Evolutionary conservation across 2,888 invertebrate species (phyloP), one percentile per base, ranked within the genome.

Genomic region (Drosophila koepferae): DNA sequence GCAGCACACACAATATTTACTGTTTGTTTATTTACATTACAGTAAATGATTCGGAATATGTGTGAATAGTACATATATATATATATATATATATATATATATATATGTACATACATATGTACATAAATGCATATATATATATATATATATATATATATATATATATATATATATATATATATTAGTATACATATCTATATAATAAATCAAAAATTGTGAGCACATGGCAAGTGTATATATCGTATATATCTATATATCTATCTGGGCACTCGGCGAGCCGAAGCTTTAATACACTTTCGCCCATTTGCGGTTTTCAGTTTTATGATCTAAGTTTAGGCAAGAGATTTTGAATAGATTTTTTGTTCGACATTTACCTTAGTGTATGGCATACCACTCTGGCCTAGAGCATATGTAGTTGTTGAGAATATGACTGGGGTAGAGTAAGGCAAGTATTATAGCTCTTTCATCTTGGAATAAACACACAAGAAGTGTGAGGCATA

Each of bases 1-100:
- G 46, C 63, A 74, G 56, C 34, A 70, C 60, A 69, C 34, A 53
- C 54, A 54, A 61, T 61, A 51, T 64, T 59, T 54, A 55, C 53
- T 56, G 53, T 61, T 74, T 81, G 81, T 82, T 80, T 82, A 86
- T 82, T 82, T 82, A 82, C 80, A 77, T 67, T 80, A 71, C 80
- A 82, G 77, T 80, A 77, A 80, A 82, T 80, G 80, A 70, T 77
- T 77, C 66, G 41, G 41, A n/a, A 14, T 43, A 46, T 46, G 53
- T 65, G 56, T 4, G 10, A 23, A 40, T 54, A 28, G 6, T 28
- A 28, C 28, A 0, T 6, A 14, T 40, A n/a, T 23, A 10, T 12
- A 12, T 10, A 6, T 49, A 7, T 6, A 9, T 31, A 28, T 3
- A 6, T 31, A 31, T 3, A 10, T 9, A 8, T 2, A 16, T 16